phyloP scores from a whole-genome alignment of 2,113 vertebrate species.

The Corythaeola cristata region DNA sequence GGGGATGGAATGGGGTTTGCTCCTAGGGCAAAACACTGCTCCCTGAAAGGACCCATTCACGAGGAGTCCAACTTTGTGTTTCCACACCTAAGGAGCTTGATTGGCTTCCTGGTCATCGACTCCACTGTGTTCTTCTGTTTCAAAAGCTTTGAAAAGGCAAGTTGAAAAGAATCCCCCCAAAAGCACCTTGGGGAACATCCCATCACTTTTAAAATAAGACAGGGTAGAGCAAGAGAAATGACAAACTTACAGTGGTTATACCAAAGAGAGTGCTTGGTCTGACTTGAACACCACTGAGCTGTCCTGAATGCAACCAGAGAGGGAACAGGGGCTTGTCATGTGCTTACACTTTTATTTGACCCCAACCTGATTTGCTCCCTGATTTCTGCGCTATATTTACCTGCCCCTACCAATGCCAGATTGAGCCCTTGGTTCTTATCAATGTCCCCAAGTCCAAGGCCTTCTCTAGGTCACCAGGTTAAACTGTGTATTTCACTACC shows the following conservation, averaged over 20 bases:
- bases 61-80: neutral
- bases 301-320: neutral
- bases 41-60: neutral
- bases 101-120: neutral
- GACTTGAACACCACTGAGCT: too few relatives aligned
- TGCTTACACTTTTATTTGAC: neutral
- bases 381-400: neutral
- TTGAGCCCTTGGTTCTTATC: fast-evolving
- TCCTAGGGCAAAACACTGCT: neutral
- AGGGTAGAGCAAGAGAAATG: neutral
- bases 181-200: neutral
- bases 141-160: neutral
- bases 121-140: neutral
- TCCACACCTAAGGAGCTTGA: neutral
- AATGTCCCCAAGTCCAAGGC: neutral
- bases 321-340: neutral
- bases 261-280: too few relatives aligned
- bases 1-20: neutral
- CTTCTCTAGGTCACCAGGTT: neutral
- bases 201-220: neutral
- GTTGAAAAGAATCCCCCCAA: neutral
- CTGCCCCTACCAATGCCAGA: neutral
- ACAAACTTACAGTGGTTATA: too few relatives aligned
- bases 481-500: neutral
- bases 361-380: neutral